A percentile compares a stretch with the other conserved stretches of the same genome.
Conservation (phyloP, 1,140 invertebrate genomes). For the Penaeus indicus region DNA sequence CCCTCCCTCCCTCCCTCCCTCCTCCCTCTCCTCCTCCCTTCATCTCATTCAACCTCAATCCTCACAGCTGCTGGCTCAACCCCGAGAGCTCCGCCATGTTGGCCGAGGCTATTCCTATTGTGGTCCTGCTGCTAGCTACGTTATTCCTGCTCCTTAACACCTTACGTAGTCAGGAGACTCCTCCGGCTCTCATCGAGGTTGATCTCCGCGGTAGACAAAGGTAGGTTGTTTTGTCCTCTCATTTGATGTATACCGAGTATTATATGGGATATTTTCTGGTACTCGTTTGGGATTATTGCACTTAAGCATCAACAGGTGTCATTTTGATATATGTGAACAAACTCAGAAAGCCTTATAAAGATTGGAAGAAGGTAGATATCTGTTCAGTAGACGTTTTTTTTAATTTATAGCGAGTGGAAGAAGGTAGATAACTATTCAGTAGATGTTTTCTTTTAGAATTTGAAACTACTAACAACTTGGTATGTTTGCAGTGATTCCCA, state of each 20-base stretch:
- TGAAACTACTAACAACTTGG: not conserved
- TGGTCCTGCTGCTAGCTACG: constrained; percentile 43
- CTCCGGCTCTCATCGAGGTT: constrained; percentile 48
- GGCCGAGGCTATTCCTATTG: constrained; percentile 51
- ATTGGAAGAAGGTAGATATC: too few species aligned
- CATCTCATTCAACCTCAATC: not conserved
- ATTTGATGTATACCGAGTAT: too few species aligned
- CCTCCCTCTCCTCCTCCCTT: not conserved
- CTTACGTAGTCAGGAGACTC: constrained; percentile 36
- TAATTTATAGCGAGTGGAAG: too few species aligned
- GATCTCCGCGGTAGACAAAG: constrained; percentile 62
- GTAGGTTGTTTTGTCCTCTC: not conserved
- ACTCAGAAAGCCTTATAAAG: too few species aligned
- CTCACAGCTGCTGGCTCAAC: constrained; percentile 60
- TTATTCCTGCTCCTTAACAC: constrained; percentile 43
- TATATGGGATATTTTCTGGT: too few species aligned
- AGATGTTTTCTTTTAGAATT: too few species aligned
- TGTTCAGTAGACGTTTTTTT: too few species aligned
- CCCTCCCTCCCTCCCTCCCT: not conserved
- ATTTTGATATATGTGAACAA: too few species aligned
- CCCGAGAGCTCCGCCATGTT: constrained; percentile 39
- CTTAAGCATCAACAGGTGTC: too few species aligned
- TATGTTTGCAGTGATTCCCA: constrained; percentile 33
- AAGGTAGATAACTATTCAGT: too few species aligned
- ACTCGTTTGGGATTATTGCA: too few species aligned